phyloP scores from a whole-genome alignment of 2,113 vertebrate genomes.

The Tylochromis polylepis region DNA sequence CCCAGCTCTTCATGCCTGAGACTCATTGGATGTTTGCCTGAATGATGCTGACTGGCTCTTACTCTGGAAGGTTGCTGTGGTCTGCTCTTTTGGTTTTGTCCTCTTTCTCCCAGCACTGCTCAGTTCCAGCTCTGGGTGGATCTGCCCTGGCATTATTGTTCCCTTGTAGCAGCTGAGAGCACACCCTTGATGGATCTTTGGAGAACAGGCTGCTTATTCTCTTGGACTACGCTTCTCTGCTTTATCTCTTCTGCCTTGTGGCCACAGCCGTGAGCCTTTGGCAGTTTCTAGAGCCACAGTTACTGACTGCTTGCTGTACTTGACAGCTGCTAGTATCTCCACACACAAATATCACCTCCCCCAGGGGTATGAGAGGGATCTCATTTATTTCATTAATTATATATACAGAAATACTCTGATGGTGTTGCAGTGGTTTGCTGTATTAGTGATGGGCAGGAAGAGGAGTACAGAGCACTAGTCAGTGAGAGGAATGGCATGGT shows the following conservation, averaged over 20 bases:
- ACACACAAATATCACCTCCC: background rate
- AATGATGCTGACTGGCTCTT: background rate
- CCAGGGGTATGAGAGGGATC: background rate
- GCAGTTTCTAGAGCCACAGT: too few species aligned
- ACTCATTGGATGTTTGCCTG: background rate
- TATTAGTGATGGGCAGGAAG: too few species aligned
- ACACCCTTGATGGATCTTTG: background rate
- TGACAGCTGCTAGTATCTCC: background rate
- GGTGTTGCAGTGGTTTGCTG: background rate
- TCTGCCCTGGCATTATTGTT: background rate
- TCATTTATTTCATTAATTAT: background rate
- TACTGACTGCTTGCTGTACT: background rate
- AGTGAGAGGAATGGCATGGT: background rate
- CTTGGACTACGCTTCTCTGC: background rate
- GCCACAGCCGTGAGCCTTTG: background rate
- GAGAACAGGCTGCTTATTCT: background rate
- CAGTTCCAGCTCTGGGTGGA: background rate
- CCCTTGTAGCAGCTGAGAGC: background rate
- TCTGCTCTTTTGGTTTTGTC: background rate
- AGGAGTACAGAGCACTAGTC: background rate
- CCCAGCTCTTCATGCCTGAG: too few species aligned
- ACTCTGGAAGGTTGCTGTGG: too few species aligned
- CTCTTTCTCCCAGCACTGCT: background rate
- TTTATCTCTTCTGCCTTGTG: background rate
- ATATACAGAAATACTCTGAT: background rate